Evolutionary conservation across 2,113 vertebrate species (phyloP).

Genomic region (Vulpes vulpes): DNA sequence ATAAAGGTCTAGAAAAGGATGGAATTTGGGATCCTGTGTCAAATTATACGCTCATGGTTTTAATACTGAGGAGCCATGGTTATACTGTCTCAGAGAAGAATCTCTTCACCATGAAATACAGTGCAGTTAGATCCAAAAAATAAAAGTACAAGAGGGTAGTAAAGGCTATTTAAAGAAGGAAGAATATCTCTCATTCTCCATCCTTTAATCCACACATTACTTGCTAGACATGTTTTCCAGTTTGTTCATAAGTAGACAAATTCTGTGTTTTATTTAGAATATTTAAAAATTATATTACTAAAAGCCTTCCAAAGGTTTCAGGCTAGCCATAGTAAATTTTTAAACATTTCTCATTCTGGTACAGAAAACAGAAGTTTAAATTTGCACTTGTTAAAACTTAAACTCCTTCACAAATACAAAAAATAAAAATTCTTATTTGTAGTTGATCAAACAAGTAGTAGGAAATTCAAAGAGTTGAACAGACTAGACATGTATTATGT

Average conservation of each 20-base stretch:
- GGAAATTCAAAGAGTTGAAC: constrained; percentile 19
- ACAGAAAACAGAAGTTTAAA: constrained; percentile 59
- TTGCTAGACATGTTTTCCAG: background rate
- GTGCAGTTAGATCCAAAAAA: constrained; percentile 28
- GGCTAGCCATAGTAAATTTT: constrained; percentile 38
- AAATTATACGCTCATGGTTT: constrained; percentile 46
- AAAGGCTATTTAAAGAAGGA: constrained; percentile 38
- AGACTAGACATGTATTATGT: constrained; percentile 18
- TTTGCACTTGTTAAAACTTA: constrained; percentile 33
- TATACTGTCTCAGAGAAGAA: background rate
- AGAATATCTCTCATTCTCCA: background rate
- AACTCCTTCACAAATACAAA: constrained; percentile 5
- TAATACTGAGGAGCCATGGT: background rate
- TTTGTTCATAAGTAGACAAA: constrained; percentile 40
- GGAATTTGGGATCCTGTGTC: constrained; percentile 49
- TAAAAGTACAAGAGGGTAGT: background rate
- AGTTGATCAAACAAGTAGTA: background rate
- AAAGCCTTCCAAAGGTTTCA: constrained; percentile 39
- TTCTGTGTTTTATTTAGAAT: constrained; percentile 13
- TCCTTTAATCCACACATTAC: constrained; percentile 5
- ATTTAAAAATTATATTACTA: constrained; percentile 50
- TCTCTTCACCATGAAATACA: background rate
- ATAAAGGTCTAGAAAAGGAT: constrained; percentile 20
- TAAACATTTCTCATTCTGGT: constrained; percentile 25
- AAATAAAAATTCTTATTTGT: constrained; percentile 18